Percentiles rank a stretch among this genome's conserved stretches.
Conservation (phyloP, 2,797 vertebrate genomes). For the Hemitrygon akajei region DNA sequence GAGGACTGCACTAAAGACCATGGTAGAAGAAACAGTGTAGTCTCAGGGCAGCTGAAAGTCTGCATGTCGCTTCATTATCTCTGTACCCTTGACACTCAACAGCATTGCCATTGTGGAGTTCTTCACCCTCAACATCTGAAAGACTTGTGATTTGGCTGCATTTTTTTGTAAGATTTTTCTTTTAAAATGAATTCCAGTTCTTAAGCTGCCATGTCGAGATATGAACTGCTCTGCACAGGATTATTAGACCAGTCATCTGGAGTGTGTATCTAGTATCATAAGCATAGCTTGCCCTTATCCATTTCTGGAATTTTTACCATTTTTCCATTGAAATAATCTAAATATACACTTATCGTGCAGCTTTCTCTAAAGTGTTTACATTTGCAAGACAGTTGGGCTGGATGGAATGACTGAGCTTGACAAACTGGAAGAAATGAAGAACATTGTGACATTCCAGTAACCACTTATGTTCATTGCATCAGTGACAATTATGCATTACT, state of each 20-base stretch:
- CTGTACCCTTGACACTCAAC: no score
- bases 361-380: not conserved
- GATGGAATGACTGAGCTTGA: not conserved
- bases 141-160: no score
- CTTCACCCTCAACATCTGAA: no score
- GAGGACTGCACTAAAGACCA: no score
- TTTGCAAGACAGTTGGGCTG: not conserved
- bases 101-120: no score
- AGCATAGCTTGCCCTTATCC: not conserved
- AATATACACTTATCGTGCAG: not conserved
- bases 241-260: not conserved
- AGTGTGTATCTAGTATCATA: not conserved
- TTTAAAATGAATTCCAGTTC: not conserved
- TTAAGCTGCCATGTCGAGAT: not conserved
- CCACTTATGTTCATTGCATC: not conserved
- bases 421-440: not conserved
- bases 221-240: not conserved
- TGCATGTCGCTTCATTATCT: no score
- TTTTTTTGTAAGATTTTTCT: not conserved
- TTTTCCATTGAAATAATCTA: not conserved
- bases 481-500: not conserved
- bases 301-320: not conserved
- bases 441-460: not conserved
- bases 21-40: no score
- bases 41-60: no score